phyloP scores from a whole-genome alignment of 2,113 vertebrate genomes.

The Gymnobelideus leadbeateri region DNA sequence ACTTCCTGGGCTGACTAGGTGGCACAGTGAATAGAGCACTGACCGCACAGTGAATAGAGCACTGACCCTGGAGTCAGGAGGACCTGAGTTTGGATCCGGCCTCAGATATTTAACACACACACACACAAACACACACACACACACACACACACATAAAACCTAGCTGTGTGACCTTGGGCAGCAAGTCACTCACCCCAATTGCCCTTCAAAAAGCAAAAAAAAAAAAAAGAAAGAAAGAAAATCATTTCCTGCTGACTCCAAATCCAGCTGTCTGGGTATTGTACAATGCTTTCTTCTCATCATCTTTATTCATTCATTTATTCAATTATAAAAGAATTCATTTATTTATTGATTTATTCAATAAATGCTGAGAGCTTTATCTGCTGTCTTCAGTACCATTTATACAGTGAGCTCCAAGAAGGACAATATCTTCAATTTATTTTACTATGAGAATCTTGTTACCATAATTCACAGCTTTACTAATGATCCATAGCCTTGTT shows the following conservation, averaged over 20 bases:
- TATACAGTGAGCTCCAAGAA: neutral
- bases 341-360: neutral
- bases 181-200: too few species aligned
- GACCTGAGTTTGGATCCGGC: too few species aligned
- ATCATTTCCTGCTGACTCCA: too few species aligned
- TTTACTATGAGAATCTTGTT: neutral
- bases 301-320: neutral
- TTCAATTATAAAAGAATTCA: neutral
- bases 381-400: neutral
- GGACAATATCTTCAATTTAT: neutral
- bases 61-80: too few species aligned
- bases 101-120: too few species aligned
- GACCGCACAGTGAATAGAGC: too few species aligned
- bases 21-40: too few species aligned
- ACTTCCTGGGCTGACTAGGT: neutral
- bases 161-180: too few species aligned
- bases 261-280: neutral
- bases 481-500: conserved; percentile 14
- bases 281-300: neutral
- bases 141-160: too few species aligned
- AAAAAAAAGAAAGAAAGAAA: too few species aligned
- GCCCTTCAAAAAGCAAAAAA: too few species aligned
- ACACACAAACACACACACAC: too few species aligned
- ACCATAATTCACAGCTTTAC: neutral
- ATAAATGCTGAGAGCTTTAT: conserved; percentile 20